phyloP scores from a whole-genome alignment of 2,113 vertebrate species.

The Seriola aureovittata region DNA sequence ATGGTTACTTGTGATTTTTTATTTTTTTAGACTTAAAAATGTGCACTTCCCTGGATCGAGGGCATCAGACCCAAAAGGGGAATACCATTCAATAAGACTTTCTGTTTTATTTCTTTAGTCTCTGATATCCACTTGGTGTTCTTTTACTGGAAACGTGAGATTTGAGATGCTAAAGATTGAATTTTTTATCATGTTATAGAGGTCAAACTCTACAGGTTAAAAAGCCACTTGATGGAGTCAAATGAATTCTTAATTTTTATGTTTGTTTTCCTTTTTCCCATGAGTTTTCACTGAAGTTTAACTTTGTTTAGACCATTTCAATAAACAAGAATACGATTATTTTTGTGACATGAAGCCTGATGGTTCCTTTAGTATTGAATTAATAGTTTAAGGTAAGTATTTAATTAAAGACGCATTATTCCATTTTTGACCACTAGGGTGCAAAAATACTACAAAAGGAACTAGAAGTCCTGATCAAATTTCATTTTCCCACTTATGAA shows the following conservation, averaged over 20 bases:
- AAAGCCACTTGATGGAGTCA: neutral
- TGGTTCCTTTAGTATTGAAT: too few species aligned
- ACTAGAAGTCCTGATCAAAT: too few species aligned
- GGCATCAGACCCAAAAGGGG: slow-evolving; percentile 26
- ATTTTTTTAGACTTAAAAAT: slow-evolving; percentile 21
- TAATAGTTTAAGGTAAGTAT: too few species aligned
- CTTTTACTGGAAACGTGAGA: neutral
- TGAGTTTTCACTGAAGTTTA: too few species aligned
- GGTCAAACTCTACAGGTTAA: neutral
- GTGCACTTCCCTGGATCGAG: slow-evolving; percentile 6
- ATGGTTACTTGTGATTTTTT: slow-evolving; percentile 29
- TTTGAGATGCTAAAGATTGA: neutral
- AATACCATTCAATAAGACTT: slow-evolving; percentile 17
- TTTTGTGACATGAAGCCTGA: neutral
- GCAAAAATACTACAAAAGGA: too few species aligned
- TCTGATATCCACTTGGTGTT: neutral
- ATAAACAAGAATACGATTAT: too few species aligned
- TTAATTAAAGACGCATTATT: too few species aligned
- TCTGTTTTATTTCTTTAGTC: slow-evolving; percentile 9
- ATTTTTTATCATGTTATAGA: neutral
- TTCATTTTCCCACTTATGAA: too few species aligned
- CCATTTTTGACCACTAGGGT: too few species aligned
- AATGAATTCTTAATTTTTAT: neutral
- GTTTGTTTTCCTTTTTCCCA: too few species aligned
- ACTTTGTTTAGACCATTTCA: neutral